phyloP scores from a whole-genome alignment of 2,797 vertebrate genomes.

The Bradypodion ventrale region DNA sequence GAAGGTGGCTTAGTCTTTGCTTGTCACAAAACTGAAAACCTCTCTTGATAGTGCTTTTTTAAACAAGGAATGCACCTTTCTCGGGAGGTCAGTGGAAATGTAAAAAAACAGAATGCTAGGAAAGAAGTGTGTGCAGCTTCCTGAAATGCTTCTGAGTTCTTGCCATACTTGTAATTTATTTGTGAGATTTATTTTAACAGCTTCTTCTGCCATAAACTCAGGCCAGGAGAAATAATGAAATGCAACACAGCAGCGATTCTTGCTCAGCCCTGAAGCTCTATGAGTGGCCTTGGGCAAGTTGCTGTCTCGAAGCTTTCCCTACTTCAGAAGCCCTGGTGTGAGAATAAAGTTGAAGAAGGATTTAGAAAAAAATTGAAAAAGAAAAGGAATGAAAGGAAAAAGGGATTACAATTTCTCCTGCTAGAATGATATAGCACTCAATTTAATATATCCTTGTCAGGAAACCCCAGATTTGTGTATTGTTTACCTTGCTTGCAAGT shows the following conservation, averaged over 20 bases:
- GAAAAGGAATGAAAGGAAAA: not conserved
- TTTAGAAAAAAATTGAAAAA: not conserved
- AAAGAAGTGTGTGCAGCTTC: not conserved
- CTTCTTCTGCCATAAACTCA: not conserved
- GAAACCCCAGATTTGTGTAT: not conserved
- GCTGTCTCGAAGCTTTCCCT: not conserved
- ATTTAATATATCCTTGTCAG: not conserved
- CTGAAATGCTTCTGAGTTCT: not conserved
- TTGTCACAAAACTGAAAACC: not conserved
- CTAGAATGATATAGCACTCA: not conserved
- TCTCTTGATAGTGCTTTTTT: not conserved
- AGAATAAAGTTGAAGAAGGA: not conserved
- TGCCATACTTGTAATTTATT: not conserved
- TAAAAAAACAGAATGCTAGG: not conserved
- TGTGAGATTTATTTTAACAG: constrained; percentile 4
- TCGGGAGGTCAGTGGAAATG: not conserved
- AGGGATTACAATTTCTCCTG: not conserved
- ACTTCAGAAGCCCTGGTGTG: not conserved
- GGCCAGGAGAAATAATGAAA: constrained; percentile 31
- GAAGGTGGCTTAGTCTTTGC: not conserved
- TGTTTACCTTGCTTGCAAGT: not conserved
- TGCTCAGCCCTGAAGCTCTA: constrained; percentile 7
- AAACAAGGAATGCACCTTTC: not conserved
- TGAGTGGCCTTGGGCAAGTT: not conserved
- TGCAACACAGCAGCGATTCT: not conserved